phyloP scores from a whole-genome alignment of 2,113 vertebrate genomes.

The Etia nguti region DNA sequence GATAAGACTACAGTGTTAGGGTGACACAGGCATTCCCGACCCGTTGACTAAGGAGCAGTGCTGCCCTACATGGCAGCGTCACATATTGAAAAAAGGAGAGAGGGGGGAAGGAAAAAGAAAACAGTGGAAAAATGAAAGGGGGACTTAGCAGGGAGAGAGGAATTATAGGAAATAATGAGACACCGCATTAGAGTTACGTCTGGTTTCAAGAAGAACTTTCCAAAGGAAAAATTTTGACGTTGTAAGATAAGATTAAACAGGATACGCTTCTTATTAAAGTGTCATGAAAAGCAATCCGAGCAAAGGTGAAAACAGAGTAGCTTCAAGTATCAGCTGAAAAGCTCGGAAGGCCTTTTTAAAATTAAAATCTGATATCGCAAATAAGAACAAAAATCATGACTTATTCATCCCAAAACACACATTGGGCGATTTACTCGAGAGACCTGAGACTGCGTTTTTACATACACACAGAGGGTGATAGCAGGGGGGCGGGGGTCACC shows the following conservation, averaged over 20 bases:
- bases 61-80: conserved; percentile 64
- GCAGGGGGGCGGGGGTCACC: not conserved
- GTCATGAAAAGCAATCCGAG: not conserved
- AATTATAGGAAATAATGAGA: conserved; percentile 42
- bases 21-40: conserved; percentile 49
- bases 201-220: conserved; percentile 13
- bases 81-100: conserved; percentile 1
- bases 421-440: conserved; percentile 43
- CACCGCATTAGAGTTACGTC: not conserved
- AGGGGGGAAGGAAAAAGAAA: conserved; percentile 7
- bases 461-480: not conserved
- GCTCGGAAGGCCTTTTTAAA: not conserved
- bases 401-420: not conserved
- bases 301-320: not conserved
- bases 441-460: conserved; percentile 45
- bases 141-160: not conserved
- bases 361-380: not conserved
- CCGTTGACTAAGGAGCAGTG: conserved; percentile 24
- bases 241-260: not conserved
- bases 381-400: not conserved
- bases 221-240: not conserved
- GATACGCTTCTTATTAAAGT: not conserved
- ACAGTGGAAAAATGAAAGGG: conserved; percentile 35
- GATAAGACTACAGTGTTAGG: not conserved
- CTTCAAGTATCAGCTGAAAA: not conserved